These are phyloP conservation scores for Calameuta idolon DNA, from an alignment of 2,888 invertebrate species.

Conservation along the genomic window DNA sequence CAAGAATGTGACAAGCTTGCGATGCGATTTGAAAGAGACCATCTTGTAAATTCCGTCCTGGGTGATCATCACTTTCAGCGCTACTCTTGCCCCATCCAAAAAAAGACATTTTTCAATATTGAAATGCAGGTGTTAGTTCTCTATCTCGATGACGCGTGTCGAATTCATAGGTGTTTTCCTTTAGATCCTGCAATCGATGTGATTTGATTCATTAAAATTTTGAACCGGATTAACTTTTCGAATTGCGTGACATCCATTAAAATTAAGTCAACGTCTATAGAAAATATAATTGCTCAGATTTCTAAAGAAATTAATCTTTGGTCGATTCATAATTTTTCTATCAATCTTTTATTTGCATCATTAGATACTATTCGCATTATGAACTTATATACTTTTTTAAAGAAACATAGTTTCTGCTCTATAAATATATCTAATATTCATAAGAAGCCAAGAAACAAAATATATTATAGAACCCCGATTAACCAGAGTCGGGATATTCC, in stretches of 20 bases:
- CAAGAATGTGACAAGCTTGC: constrained; percentile 81
- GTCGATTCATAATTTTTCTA: too few relatives aligned
- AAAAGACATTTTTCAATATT: constrained; percentile 51
- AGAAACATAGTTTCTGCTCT: background rate
- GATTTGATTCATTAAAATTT: background rate
- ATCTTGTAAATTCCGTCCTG: constrained; percentile 75
- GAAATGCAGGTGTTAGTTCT: too few relatives aligned
- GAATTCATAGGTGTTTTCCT: background rate
- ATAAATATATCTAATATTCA: too few relatives aligned
- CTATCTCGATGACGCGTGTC: background rate
- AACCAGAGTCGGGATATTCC: too few relatives aligned
- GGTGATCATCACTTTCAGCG: constrained; percentile 41
- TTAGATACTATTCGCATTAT: background rate
- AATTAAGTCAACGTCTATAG: background rate
- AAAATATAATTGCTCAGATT: too few relatives aligned
- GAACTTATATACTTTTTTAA: background rate
- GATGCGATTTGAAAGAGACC: constrained; percentile 83
- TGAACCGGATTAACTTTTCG: background rate
- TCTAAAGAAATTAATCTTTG: too few relatives aligned
- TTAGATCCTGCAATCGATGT: background rate
- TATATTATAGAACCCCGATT: too few relatives aligned
- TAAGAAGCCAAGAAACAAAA: too few relatives aligned
- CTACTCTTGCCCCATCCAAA: constrained; percentile 54
- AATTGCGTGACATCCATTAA: background rate
- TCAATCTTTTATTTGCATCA: too few relatives aligned